phyloP scores from a whole-genome alignment of 2,113 vertebrate genomes.

The Plecotus auritus region DNA sequence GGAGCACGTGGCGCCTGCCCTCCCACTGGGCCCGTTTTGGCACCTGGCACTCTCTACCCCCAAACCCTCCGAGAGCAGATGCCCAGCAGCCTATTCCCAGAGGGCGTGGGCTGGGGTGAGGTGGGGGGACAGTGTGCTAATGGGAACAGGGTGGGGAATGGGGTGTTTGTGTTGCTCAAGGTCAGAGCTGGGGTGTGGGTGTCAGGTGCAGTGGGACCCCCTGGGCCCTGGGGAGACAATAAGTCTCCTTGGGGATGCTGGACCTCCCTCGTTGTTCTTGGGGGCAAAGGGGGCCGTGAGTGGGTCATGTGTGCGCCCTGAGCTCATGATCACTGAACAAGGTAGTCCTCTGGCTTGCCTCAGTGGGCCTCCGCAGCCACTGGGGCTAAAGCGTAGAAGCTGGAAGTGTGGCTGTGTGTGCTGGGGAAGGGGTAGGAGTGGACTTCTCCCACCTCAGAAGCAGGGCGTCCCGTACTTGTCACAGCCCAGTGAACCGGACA shows the following conservation, averaged over 20 bases:
- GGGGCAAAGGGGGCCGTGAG: neutral
- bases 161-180: neutral
- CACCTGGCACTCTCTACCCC: conserved; percentile 47
- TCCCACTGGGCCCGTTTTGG: conserved; percentile 56
- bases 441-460: too few species aligned
- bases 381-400: neutral
- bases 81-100: conserved; percentile 57
- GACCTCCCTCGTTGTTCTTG: neutral
- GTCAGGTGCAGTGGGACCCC: neutral
- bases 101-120: conserved; percentile 29
- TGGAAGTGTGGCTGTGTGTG: neutral
- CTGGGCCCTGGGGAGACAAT: neutral
- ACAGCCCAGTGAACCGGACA: neutral
- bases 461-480: too few species aligned
- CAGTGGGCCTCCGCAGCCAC: neutral
- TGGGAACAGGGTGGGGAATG: neutral
- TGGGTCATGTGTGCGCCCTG: accelerated
- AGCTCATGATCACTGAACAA: neutral
- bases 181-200: neutral
- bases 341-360: neutral
- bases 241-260: neutral
- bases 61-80: conserved; percentile 38
- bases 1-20: conserved; percentile 36
- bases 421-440: neutral
- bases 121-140: conserved; percentile 15